Base-by-base conservation (phyloP, 2,113 vertebrate species). In the Trichechus manatus region DNA sequence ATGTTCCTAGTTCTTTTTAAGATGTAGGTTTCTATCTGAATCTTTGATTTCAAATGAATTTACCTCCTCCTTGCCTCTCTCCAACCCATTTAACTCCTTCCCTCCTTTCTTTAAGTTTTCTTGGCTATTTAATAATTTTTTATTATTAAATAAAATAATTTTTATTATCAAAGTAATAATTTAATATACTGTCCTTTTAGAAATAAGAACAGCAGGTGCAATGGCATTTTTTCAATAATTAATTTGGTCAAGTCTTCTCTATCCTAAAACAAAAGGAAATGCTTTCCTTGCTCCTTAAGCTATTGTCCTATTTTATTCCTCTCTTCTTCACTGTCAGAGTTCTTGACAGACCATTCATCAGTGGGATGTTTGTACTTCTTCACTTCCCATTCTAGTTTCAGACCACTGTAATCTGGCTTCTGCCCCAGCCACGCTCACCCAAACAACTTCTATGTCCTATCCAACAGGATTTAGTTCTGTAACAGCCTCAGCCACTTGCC, bases 181-280 rank as follows among this genome's bases (percentile, higher is more conserved):
- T 66, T 81, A 94, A 88, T 29, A 74, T 42, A 68, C 50, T 79
- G 96, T 97, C 31, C 61, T 75, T 96, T 97, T 77, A 89, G 56
- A 94, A 89, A 74, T 50, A 70, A 84, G n/a, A 93, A 77, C 29
- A 95, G 50, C 29, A 74, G 59, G 47, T 80, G n/a, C 11, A 86
- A 44, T 94, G 66, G 33, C 29, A 90, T 83, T 72, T n/a, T 78
- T 44, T 20, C 75, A 83, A 29, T 70, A 44, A 87, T 50, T 50
- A 88, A 84, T 22, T 68, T 75, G 36, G 25, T 90, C 36, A 66
- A 66, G 27, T 83, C 23, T 92, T 90, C 70, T 75, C 53, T 72
- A 47, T 25, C 36, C 6, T 63, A 20, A 82, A 42, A 61, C 42
- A 72, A 25, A 44, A 13, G 27, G 47, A 53, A 88, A 36, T 56